A percentile compares a stretch with the other conserved stretches of the same genome.
These are phyloP conservation scores for Bradypus variegatus DNA, from an alignment of 2,797 vertebrate genomes.

Conservation along the genomic window DNA sequence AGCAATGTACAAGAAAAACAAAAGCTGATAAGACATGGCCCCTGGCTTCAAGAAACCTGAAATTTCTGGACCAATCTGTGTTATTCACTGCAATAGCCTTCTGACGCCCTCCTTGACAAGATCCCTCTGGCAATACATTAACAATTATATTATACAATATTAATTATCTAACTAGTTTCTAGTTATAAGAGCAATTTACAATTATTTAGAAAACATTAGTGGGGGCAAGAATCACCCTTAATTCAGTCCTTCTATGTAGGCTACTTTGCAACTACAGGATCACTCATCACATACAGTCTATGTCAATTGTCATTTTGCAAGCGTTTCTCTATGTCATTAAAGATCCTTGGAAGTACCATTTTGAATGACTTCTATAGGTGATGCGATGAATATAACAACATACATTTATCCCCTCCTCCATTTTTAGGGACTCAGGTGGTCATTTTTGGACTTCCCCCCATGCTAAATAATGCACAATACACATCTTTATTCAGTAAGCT, in stretches of 20 bases:
- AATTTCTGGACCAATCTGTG: background rate
- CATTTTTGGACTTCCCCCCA: too few species aligned
- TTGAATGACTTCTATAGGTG: background rate
- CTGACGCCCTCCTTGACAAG: background rate
- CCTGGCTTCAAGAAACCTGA: background rate
- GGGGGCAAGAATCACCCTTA: background rate
- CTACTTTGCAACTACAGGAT: background rate
- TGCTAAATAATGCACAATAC: background rate
- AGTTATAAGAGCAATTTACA: background rate
- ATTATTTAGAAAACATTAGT: background rate
- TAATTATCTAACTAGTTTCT: conserved; percentile 11
- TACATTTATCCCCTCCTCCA: background rate
- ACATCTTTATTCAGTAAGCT: too few species aligned
- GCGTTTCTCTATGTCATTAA: background rate
- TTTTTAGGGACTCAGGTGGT: background rate
- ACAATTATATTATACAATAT: background rate
- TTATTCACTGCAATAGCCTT: background rate
- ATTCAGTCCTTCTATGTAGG: background rate
- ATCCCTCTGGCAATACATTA: background rate
- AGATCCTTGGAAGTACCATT: background rate
- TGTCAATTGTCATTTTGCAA: background rate
- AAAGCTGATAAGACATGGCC: background rate
- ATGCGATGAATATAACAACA: background rate
- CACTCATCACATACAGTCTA: rapidly evolving
- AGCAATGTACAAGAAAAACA: background rate